Base-by-base conservation (phyloP, 2,113 vertebrate species). In the Rhagologus leucostigma region DNA sequence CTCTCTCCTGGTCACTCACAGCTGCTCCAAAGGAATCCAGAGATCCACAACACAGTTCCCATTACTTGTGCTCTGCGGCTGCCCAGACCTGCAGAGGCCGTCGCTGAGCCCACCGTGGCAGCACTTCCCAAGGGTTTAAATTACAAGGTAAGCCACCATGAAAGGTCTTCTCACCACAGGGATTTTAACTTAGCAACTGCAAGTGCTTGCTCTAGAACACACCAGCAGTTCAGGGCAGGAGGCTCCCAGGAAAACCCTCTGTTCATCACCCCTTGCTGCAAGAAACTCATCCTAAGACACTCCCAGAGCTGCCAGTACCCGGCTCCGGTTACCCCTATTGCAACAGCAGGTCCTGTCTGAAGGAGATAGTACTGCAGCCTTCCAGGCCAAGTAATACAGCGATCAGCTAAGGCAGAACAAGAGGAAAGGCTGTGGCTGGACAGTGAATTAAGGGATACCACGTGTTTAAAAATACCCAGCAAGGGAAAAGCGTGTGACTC, bases 31-130 rank as follows among this genome's bases (percentile, higher is more conserved):
- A 52, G 37, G 50, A 42, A 69, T 29, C 63, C 2, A 21, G 23
- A 50, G 21, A 19, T 18, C 16, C 16, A 3, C 13, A 42, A 35
- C 0, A 0, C 30, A 12, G 11, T 0, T 22, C 8, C 50, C 0
- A 0, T 11, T 56, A 29, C 63, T 64, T 2, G 3, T 60, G 46
- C 73, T 50, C 42, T 3, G 6, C 63, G 78, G 69, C 47, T 27
- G 35, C 19, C 26, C 16, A 62, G 42, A 60, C 41, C 16, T 12
- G 4, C 6, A 49, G 47, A 63, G 49, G 41, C 17, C 32, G 35
- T 13, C 2, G 2, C 47, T 1, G 0, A 62, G 37, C 8, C 63
- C 4, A 2, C 5, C 22, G 7, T 2, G 19, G 63, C 37, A 53
- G 11, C 37, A 16, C 42, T 59, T 47, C 32, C 16, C 55, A 42